Evolutionary conservation across 2,797 vertebrate genomes (phyloP).

Genomic region (Clarias pachynema): DNA sequence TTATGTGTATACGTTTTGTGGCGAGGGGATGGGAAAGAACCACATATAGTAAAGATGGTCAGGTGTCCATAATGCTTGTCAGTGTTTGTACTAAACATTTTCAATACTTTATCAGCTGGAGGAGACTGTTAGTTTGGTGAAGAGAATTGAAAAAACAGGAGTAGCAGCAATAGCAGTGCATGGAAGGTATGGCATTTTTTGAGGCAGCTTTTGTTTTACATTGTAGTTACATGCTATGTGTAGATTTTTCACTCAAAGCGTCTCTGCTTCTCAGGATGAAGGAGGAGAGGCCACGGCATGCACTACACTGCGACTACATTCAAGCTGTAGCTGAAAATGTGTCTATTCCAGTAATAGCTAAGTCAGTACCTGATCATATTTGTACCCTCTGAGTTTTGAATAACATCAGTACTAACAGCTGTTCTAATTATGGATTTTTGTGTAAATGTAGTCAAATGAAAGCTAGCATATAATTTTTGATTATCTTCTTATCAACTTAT

Average conservation of each 20-base stretch:
- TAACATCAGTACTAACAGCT: neutral
- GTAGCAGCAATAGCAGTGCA: conserved; percentile 91
- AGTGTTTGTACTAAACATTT: neutral
- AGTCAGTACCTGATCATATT: conserved; percentile 75
- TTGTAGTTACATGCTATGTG: neutral
- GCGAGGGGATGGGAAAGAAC: neutral
- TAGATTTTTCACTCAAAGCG: neutral
- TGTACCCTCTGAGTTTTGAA: neutral
- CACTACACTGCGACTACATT: conserved; percentile 89
- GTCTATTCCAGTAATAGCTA: conserved; percentile 92
- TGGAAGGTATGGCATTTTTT: conserved; percentile 81
- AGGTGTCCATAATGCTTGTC: neutral
- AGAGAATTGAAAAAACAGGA: conserved; percentile 88
- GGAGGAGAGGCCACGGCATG: conserved; percentile 90
- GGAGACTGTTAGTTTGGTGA: conserved; percentile 86
- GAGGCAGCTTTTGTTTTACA: neutral
- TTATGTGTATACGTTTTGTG: neutral
- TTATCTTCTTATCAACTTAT: neutral
- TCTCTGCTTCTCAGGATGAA: conserved; percentile 80
- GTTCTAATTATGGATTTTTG: neutral
- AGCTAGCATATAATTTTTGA: neutral
- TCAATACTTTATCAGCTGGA: conserved; percentile 75
- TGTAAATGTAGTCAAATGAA: neutral
- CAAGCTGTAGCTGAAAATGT: conserved; percentile 83
- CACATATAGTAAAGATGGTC: neutral